Conservation (phyloP, 2,888 invertebrate genomes). For the Bimastos eiseni region DNA sequence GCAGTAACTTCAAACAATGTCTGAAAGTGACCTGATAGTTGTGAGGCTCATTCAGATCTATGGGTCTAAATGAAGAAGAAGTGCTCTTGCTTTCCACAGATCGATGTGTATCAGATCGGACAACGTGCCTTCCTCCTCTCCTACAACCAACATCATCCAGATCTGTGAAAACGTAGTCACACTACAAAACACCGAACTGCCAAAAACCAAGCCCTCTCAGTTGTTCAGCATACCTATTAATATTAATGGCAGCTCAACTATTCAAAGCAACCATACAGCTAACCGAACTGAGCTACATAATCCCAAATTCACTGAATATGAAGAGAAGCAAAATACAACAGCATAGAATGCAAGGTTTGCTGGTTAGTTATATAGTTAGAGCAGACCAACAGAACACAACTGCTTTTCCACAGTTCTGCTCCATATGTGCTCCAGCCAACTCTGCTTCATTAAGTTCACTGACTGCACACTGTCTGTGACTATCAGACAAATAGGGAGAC, state of each 20-base stretch:
- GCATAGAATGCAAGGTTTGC: neutral
- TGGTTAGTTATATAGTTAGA: neutral
- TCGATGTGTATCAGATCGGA: neutral
- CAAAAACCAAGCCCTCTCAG: neutral
- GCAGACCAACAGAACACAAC: too few relatives aligned
- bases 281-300: neutral
- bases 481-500: too few relatives aligned
- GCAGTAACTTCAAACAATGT: neutral
- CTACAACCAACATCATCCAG: neutral
- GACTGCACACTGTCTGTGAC: too few relatives aligned
- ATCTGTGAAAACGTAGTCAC: neutral
- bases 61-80: neutral
- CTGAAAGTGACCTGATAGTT: neutral
- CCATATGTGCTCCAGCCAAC: too few relatives aligned
- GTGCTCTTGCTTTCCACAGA: neutral
- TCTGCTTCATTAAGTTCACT: too few relatives aligned
- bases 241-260: neutral
- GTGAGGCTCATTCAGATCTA: constrained; percentile 24
- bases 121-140: constrained; percentile 10
- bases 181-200: neutral
- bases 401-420: too few relatives aligned
- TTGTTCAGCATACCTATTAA: neutral
- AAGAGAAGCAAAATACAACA: neutral
- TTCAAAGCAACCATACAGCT: neutral
- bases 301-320: neutral